phyloP scores from a whole-genome alignment of 2,888 invertebrate species.

The Liopterus haemorrhoidalis region DNA sequence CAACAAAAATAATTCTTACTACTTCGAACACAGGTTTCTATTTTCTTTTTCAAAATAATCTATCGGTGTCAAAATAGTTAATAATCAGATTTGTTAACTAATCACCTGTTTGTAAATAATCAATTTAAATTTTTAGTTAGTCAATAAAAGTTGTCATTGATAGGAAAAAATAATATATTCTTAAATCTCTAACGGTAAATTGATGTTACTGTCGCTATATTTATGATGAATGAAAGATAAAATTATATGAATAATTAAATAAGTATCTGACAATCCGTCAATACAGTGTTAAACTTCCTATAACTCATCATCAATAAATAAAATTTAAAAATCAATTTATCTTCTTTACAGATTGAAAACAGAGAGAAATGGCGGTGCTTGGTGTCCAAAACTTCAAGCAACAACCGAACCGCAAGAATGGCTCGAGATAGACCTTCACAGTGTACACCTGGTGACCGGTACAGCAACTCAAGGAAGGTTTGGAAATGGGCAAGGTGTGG shows the following conservation, averaged over 20 bases:
- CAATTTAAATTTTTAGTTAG: background rate
- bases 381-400: slow-evolving; percentile 85
- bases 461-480: slow-evolving; percentile 83
- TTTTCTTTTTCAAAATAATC: slow-evolving; percentile 1
- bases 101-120: background rate
- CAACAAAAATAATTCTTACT: background rate
- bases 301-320: background rate
- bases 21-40: background rate
- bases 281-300: too few relatives aligned
- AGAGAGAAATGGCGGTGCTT: slow-evolving; percentile 82
- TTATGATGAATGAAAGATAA: too few relatives aligned
- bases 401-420: slow-evolving; percentile 71
- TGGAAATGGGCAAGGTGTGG: slow-evolving; percentile 85
- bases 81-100: background rate
- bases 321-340: slow-evolving; percentile 11
- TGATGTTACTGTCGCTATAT: too few relatives aligned
- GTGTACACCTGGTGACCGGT: slow-evolving; percentile 77
- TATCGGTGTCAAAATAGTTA: background rate
- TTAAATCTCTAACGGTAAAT: too few relatives aligned
- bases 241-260: too few relatives aligned
- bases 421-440: slow-evolving; percentile 73
- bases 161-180: too few relatives aligned
- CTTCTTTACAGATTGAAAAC: slow-evolving; percentile 64
- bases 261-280: too few relatives aligned
- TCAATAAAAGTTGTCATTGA: background rate